Base-by-base conservation (phyloP, 2,113 vertebrate genomes). In the Panthera tigris region DNA sequence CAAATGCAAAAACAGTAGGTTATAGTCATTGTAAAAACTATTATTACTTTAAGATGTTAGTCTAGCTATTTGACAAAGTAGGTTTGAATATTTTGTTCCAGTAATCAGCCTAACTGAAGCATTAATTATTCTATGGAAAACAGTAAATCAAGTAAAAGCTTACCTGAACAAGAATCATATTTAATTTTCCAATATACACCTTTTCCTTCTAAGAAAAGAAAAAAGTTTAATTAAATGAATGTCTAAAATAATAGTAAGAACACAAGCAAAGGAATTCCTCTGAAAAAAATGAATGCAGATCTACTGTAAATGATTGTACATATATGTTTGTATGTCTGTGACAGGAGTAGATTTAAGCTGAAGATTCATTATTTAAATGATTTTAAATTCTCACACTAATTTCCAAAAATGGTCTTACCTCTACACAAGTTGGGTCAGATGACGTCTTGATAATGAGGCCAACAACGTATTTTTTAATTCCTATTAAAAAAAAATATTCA, bases 101-200 rank as follows among this genome's bases (percentile, higher is more conserved):
- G 48, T 78, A 65, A 39, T 39, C 92, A 84, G 15, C 19, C 73
- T 87, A 71, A 79, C 0, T 55, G 8, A 85, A 97, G 36, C 13
- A 91, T 50, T 79, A 84, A 27, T 45, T 89, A 14, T 91, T 78
- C 10, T 79, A 1, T 78, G 1, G 16, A 31, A 48, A 71, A 80
- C 4, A 39, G 5, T 74, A 1, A 31, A 0, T 57, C 66, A 2
- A 96, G 29, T 36, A 91, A 41, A 27, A 71, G 16, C 98, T 99
- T 97, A 99, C 99, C 99, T 99, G 99, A 74, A 99, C 99, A 94
- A 99, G 99, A 99, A 99, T 99, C 99, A 99, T 99, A 98, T 99
- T 99, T 96, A 99, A 98, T 96, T 99, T 99, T 71, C 99, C 99
- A 97, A 99, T 99, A 98, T 99, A 99, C 16, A 99, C 99, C 80